Conservation (phyloP, 2,113 vertebrate genomes). For the Nerophis ophidion region DNA sequence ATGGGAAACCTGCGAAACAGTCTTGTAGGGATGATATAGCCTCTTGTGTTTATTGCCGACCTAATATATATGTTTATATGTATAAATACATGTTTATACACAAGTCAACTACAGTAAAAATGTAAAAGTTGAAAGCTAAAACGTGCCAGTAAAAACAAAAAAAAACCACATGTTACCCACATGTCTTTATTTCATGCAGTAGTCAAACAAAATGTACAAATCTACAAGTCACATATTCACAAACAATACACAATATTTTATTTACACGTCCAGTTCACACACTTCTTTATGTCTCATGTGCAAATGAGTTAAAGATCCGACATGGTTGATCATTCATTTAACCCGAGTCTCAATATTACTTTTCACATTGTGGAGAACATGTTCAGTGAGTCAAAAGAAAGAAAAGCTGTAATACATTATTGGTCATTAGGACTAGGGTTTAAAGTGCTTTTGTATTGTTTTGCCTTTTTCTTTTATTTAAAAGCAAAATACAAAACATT, state of each 20-base stretch:
- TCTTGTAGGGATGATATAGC: too few species aligned
- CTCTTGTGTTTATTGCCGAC: too few species aligned
- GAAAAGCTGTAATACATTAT: constrained; percentile 14
- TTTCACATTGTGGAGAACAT: constrained; percentile 37
- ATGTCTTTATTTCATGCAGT: constrained; percentile 58
- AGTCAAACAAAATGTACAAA: constrained; percentile 47
- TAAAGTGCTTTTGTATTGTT: constrained; percentile 3
- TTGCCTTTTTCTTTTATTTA: not conserved
- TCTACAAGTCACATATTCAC: constrained; percentile 37
- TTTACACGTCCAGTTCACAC: constrained; percentile 40
- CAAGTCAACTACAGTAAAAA: too few species aligned
- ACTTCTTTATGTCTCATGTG: constrained; percentile 20
- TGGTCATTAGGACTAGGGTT: too few species aligned
- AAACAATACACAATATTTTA: constrained; percentile 20
- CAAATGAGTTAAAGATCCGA: constrained; percentile 5
- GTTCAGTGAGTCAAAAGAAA: not conserved
- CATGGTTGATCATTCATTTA: not conserved
- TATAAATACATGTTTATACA: too few species aligned
- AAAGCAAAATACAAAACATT: constrained; percentile 1
- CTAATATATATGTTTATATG: too few species aligned
- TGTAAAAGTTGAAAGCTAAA: too few species aligned
- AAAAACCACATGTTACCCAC: not conserved
- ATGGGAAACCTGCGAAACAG: too few species aligned
- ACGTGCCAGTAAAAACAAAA: too few species aligned
- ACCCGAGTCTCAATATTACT: constrained; percentile 11